These are phyloP conservation scores for Dendrolimus kikuchii DNA, from an alignment of 1,140 invertebrate species.

Conservation along the genomic window DNA sequence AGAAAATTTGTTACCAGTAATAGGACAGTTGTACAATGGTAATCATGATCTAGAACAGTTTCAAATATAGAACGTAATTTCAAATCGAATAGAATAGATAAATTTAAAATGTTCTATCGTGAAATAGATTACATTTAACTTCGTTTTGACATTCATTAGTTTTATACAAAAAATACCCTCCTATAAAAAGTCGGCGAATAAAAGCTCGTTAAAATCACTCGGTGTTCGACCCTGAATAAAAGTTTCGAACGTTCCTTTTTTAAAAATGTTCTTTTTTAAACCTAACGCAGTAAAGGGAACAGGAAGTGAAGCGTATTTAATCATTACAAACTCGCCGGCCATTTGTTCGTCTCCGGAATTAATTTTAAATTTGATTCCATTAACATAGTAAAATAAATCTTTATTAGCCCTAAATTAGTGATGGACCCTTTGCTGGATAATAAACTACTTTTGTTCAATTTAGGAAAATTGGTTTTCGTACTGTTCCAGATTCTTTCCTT, in stretches of 20 bases:
- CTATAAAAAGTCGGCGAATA: slow-evolving; percentile 41
- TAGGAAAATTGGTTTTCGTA: no score
- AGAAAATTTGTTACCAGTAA: no score
- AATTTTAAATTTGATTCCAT: slow-evolving; percentile 52
- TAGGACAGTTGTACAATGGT: no score
- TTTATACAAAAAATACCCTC: slow-evolving; percentile 41
- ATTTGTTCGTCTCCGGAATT: slow-evolving; percentile 49
- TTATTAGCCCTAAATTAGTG: slow-evolving; percentile 12
- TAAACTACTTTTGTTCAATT: no score
- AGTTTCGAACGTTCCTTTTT: slow-evolving; percentile 39
- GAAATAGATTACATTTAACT: slow-evolving; percentile 28
- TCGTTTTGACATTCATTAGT: slow-evolving; percentile 58
- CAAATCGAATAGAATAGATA: neutral
- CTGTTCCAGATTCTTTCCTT: no score
- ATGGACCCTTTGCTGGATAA: no score
- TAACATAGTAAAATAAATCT: slow-evolving; percentile 51
- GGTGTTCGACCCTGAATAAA: slow-evolving; percentile 46
- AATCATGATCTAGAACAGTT: no score
- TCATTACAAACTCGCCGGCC: slow-evolving; percentile 41
- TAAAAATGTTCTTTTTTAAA: neutral
- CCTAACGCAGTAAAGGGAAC: slow-evolving; percentile 23
- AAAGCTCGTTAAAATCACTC: slow-evolving; percentile 63
- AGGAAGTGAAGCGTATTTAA: slow-evolving; percentile 48
- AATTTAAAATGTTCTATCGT: slow-evolving; percentile 7
- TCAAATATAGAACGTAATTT: neutral